These are phyloP conservation scores for Drosophila imparisetae DNA, from an alignment of 2,888 invertebrate genomes.

Conservation along the genomic window DNA sequence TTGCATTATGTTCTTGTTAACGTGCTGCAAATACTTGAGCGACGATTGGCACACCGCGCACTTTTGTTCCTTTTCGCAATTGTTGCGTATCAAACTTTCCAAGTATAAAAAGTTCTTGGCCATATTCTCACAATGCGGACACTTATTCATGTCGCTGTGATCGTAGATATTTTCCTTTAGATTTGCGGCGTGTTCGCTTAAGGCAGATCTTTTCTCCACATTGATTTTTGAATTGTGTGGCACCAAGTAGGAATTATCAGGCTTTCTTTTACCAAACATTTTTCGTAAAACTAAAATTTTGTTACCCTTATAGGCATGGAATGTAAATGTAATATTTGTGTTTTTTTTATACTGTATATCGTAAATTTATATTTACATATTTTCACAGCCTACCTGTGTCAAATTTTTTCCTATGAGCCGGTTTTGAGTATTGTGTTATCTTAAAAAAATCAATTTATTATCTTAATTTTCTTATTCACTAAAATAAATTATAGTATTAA, in stretches of 20 bases:
- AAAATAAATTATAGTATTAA: background rate
- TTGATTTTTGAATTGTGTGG: slow-evolving; percentile 74
- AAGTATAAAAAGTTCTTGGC: slow-evolving; percentile 82
- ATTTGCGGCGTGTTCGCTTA: slow-evolving; percentile 41
- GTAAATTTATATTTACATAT: background rate
- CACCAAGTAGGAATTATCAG: slow-evolving; percentile 61
- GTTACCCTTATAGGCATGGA: slow-evolving; percentile 61
- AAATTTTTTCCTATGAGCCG: background rate
- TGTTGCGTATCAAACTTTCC: slow-evolving; percentile 77
- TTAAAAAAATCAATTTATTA: background rate
- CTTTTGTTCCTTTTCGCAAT: slow-evolving; percentile 55
- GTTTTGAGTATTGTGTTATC: background rate
- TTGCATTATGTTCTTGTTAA: slow-evolving; percentile 77
- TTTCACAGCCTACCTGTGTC: slow-evolving; percentile 58
- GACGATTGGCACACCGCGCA: slow-evolving; percentile 76
- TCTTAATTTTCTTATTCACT: background rate
- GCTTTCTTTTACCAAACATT: slow-evolving; percentile 69
- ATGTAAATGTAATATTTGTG: slow-evolving; percentile 26
- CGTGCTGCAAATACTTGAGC: slow-evolving; percentile 76
- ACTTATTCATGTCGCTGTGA: slow-evolving; percentile 48
- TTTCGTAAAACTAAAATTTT: slow-evolving; percentile 78
- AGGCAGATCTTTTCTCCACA: slow-evolving; percentile 43
- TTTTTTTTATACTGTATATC: background rate
- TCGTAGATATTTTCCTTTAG: slow-evolving; percentile 53
- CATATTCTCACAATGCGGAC: slow-evolving; percentile 80